Conservation (phyloP, 2,113 vertebrate genomes). For the Plestiodon gilberti region DNA sequence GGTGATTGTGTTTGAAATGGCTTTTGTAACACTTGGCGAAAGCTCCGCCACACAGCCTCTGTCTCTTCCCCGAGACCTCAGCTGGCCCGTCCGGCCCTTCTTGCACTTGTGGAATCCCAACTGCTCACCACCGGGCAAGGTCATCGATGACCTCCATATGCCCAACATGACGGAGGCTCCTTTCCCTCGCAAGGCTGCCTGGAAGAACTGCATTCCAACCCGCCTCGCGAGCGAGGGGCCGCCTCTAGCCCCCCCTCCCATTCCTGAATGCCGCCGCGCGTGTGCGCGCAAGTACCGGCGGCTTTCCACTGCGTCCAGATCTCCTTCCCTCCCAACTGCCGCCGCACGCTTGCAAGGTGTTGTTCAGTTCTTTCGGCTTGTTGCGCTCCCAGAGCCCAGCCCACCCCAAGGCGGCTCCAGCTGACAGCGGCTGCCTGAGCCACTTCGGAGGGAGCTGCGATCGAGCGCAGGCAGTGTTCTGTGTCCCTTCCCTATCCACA, state of each 20-base stretch:
- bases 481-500: not conserved
- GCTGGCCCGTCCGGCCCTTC: not conserved
- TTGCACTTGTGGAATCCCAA: not conserved
- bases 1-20: not conserved
- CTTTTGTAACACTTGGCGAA: too few species aligned
- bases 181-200: not conserved
- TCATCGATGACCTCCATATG: not conserved
- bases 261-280: not conserved
- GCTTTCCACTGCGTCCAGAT: not conserved
- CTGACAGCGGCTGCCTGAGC: not conserved
- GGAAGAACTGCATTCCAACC: not conserved
- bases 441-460: not conserved
- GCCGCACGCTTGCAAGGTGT: not conserved
- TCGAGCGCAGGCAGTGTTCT: too few species aligned
- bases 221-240: not conserved
- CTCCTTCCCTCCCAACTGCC: too few species aligned
- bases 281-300: not conserved
- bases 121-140: not conserved
- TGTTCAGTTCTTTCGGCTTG: not conserved
- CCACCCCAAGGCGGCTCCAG: not conserved
- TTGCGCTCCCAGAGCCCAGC: not conserved
- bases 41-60: too few species aligned
- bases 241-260: not conserved
- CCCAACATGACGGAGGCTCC: not conserved
- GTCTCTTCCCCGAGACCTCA: not conserved